Percentiles rank a stretch among this genome's conserved stretches.
Conservation (phyloP, 2,113 vertebrate species). For the Setophaga petechia region DNA sequence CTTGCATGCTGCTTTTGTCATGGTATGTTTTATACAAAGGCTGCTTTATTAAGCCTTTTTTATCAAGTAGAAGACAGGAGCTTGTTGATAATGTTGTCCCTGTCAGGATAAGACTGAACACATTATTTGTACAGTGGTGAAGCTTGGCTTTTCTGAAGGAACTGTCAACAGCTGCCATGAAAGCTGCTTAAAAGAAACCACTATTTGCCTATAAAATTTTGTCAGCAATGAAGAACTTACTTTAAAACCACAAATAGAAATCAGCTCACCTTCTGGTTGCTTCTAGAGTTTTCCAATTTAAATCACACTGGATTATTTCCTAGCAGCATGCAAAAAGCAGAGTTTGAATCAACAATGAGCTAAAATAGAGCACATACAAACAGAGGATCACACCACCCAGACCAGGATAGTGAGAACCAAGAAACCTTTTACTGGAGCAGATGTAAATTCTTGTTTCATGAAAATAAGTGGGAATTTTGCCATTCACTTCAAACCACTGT, state of each 20-base stretch:
- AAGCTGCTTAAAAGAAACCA: neutral
- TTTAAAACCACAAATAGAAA: neutral
- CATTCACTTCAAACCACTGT: neutral
- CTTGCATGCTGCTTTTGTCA: neutral
- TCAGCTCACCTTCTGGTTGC: neutral
- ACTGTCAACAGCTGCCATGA: neutral
- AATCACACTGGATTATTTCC: neutral
- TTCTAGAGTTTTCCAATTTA: neutral
- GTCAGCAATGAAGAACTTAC: neutral
- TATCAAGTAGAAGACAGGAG: neutral
- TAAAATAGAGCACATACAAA: neutral
- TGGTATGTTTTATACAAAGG: neutral
- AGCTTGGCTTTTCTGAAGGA: slow-evolving; percentile 3
- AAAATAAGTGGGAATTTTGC: neutral
- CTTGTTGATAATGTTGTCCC: neutral
- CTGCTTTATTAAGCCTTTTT: neutral
- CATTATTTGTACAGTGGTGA: neutral
- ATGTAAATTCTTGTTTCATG: neutral
- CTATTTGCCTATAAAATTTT: neutral
- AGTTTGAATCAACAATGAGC: neutral
- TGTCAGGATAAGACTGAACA: neutral
- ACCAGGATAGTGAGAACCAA: neutral
- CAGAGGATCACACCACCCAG: neutral
- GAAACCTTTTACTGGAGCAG: neutral
- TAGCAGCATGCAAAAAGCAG: neutral